Percentiles rank a stretch among this genome's conserved stretches.
Evolutionary conservation across 1,140 invertebrate genomes (phyloP).

Genomic region (Geopemphigus sp.): DNA sequence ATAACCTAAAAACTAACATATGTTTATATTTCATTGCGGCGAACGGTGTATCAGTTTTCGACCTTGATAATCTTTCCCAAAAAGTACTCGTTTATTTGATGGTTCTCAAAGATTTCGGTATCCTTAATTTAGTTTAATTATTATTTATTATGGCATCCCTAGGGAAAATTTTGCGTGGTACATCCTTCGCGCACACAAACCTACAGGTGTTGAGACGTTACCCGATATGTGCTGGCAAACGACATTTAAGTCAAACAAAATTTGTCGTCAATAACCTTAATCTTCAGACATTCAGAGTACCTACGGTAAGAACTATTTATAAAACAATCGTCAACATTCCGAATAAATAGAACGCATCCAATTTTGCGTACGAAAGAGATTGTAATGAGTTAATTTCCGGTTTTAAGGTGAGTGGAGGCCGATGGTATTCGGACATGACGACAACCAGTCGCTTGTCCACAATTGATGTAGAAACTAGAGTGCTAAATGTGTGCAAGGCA

Average conservation of each 20-base stretch:
- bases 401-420: slow-evolving; percentile 11
- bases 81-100: no score
- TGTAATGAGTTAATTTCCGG: slow-evolving; percentile 6
- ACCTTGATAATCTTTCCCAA: slow-evolving; percentile 11
- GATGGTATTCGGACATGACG: slow-evolving; percentile 25
- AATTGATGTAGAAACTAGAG: slow-evolving; percentile 67
- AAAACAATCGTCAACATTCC: neutral
- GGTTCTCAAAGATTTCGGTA: neutral
- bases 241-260: slow-evolving; percentile 19
- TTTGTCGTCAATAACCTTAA: slow-evolving; percentile 5
- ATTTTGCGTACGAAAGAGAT: neutral
- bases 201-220: neutral
- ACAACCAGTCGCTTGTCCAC: neutral
- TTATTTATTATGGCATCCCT: slow-evolving; percentile 8
- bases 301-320: neutral
- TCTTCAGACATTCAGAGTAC: slow-evolving; percentile 15
- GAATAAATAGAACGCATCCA: neutral
- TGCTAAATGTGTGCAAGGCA: slow-evolving; percentile 72
- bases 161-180: slow-evolving; percentile 12
- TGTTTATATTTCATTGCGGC: neutral
- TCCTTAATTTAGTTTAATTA: neutral
- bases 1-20: slow-evolving; percentile 22
- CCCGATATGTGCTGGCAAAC: neutral
- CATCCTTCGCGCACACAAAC: slow-evolving; percentile 2
- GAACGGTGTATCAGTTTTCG: slow-evolving; percentile 2